phyloP scores from a whole-genome alignment of 1,140 invertebrate genomes.

The Lordiphosa clarofinis region DNA sequence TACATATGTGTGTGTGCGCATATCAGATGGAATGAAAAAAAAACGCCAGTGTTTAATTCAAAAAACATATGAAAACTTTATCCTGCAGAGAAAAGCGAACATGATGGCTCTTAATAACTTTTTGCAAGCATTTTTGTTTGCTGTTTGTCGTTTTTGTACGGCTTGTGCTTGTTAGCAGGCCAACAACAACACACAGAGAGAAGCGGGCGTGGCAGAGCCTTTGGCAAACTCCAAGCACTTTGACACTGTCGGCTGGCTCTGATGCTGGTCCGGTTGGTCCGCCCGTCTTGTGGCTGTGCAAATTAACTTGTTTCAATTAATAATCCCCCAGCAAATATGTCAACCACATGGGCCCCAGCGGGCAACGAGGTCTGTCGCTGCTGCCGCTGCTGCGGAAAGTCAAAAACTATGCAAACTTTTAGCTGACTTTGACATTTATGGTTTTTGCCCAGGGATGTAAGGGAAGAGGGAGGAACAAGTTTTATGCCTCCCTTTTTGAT shows the following conservation, averaged over 20 bases:
- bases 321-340: slow-evolving; percentile 79
- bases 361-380: slow-evolving; percentile 19
- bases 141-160: slow-evolving; percentile 64
- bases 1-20: slow-evolving; percentile 9
- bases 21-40: slow-evolving; percentile 27
- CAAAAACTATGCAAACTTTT: slow-evolving; percentile 78
- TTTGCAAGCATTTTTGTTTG: slow-evolving; percentile 67
- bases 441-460: slow-evolving; percentile 52
- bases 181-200: not conserved
- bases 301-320: slow-evolving; percentile 80
- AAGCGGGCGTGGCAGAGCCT: slow-evolving; percentile 44
- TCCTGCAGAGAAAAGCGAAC: slow-evolving; percentile 51
- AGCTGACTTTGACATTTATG: slow-evolving; percentile 77
- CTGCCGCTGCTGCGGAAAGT: slow-evolving; percentile 57
- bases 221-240: slow-evolving; percentile 51
- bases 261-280: slow-evolving; percentile 2
- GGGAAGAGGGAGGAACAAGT: slow-evolving; percentile 34
- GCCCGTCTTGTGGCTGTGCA: slow-evolving; percentile 55
- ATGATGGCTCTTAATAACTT: slow-evolving; percentile 76
- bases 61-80: slow-evolving; percentile 73
- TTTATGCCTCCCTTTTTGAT: slow-evolving; percentile 56
- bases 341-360: slow-evolving; percentile 57
- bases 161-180: slow-evolving; percentile 50
- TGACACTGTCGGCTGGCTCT: slow-evolving; percentile 43
- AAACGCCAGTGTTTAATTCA: slow-evolving; percentile 64